A percentile compares a stretch with the other conserved stretches of the same genome.
Evolutionary conservation across 2,113 vertebrate genomes (phyloP).

Genomic region (Burhinus oedicnemus): DNA sequence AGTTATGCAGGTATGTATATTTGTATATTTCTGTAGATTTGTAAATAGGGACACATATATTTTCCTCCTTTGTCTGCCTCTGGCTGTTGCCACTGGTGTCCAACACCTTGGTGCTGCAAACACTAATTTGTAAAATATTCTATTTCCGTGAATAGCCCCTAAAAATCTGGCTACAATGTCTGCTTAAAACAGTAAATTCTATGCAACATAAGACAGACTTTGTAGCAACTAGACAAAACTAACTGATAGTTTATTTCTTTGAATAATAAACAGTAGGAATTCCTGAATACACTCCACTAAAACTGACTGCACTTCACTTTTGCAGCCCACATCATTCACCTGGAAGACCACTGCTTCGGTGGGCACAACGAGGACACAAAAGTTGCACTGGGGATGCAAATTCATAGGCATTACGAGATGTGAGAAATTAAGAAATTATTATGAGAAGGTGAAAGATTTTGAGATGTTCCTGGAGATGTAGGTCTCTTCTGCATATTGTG

Average conservation of each 20-base stretch:
- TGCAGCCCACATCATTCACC: background rate
- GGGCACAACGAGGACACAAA: background rate
- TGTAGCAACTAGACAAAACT: background rate
- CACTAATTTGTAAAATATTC: background rate
- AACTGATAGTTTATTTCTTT: background rate
- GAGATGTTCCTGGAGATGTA: background rate
- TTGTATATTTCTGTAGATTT: background rate
- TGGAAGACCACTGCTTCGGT: background rate
- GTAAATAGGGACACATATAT: background rate
- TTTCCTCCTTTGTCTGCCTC: background rate
- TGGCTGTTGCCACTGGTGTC: background rate
- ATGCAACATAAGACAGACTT: background rate
- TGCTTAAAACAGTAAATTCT: background rate
- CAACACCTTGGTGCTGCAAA: background rate
- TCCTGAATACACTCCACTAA: background rate
- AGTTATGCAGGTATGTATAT: background rate
- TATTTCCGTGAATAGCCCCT: background rate
- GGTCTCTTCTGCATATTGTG: background rate
- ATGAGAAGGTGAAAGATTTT: background rate
- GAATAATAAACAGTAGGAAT: background rate
- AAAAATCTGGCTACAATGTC: background rate
- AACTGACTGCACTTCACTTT: background rate
- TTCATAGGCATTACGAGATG: background rate
- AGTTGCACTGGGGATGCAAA: background rate
- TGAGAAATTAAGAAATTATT: background rate